Percentiles rank a stretch among this genome's conserved stretches.
phyloP scores from a whole-genome alignment of 2,888 invertebrate species.

The Lithophane leautieri region DNA sequence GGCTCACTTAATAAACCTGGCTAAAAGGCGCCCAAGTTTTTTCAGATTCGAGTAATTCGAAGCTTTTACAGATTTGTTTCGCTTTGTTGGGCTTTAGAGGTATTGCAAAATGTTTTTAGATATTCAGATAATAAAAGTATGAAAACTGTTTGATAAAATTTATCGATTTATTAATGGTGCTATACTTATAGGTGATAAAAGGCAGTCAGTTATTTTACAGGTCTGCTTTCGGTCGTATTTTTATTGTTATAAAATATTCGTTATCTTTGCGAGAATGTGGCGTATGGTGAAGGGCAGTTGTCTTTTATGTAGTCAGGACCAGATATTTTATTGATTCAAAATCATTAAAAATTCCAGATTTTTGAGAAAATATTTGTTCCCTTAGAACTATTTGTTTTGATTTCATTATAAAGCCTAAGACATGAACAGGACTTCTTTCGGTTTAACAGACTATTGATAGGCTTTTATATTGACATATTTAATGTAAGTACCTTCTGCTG shows the following conservation, averaged over 20 bases:
- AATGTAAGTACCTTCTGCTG: neutral
- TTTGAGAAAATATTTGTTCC: neutral
- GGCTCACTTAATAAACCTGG: conserved; percentile 36
- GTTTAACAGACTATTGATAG: neutral
- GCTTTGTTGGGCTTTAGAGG: conserved; percentile 45
- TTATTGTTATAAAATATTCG: conserved; percentile 10
- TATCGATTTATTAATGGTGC: conserved; percentile 20
- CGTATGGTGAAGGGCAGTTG: neutral
- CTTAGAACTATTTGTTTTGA: no score
- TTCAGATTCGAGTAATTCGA: conserved; percentile 46
- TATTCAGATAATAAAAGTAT: conserved; percentile 46
- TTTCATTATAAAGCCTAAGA: neutral
- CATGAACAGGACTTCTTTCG: neutral
- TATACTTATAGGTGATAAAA: conserved; percentile 28
- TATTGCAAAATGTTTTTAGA: conserved; percentile 42
- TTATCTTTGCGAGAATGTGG: conserved; percentile 5
- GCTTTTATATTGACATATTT: no score
- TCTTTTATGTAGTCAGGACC: neutral
- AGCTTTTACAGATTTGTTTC: conserved; percentile 56
- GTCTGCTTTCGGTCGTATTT: conserved; percentile 14
- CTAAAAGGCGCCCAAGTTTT: conserved; percentile 54
- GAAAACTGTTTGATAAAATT: conserved; percentile 15
- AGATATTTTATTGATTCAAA: no score
- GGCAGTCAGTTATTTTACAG: conserved; percentile 24
- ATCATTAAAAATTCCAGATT: no score